Base-by-base conservation (phyloP, 2,888 invertebrate species). In the Hypsopygia costalis region DNA sequence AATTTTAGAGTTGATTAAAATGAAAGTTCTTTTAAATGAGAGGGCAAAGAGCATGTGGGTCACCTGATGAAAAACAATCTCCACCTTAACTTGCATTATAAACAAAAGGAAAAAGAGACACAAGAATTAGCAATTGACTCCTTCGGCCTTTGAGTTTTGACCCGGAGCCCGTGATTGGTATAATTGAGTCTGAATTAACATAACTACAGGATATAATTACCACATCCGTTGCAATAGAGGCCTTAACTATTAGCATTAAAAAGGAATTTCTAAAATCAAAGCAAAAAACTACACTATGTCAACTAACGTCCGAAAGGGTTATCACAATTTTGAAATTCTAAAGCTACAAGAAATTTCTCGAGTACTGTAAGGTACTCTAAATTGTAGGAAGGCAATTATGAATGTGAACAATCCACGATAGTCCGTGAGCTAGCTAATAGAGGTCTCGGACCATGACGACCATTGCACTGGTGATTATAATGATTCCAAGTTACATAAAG, bases 161-260 rank as follows among this genome's bases (percentile, higher is more conserved):
- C 27, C 33, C 33, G 7, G 49, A 58, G 62, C 65, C 62, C 51
- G 58, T 52, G 62, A 70, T 69, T 62, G 63, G 62, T 62, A 55
- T 60, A 75, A 65, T 60, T 56, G 55, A 56, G 45, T 51, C 52
- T 65, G 65, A 73, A 81, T 80, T 71, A 76, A 52, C 67, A 74
- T 77, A 67, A 62, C 61, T 49, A 45, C 44, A 62, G 72, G 69
- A 69, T 73, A 67, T 55, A 46, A 55, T 62, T 53, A 62, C 53
- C 67, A 69, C 69, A 59, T 76, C 74, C 74, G 70, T n/a, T 6
- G 8, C 25, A 16, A 16, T 16, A 4, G 16, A n/a, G n/a, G n/a
- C n/a, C n/a, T n/a, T n/a, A n/a, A n/a, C n/a, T n/a, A n/a, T n/a
- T n/a, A n/a, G n/a, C n/a, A n/a, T n/a, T n/a, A n/a, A n/a, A n/a